These are phyloP conservation scores for Embiotoca jacksoni DNA, from an alignment of 2,113 vertebrate species.

Conservation along the genomic window DNA sequence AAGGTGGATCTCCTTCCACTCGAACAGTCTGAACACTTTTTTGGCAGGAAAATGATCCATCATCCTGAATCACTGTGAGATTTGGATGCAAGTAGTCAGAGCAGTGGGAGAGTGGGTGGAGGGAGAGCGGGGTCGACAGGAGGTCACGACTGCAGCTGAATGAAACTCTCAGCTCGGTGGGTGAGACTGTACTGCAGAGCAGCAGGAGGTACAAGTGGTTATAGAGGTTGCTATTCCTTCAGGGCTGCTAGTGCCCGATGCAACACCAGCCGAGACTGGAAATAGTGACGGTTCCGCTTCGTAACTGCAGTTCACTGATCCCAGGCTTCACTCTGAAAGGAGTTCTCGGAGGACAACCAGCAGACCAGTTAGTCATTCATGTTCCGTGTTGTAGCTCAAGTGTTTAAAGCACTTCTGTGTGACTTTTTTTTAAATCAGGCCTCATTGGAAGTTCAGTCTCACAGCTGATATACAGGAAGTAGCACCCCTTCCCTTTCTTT, in stretches of 20 bases:
- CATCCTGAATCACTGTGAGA: slow-evolving; percentile 46
- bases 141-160: slow-evolving; percentile 54
- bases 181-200: slow-evolving; percentile 27
- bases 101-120: slow-evolving; percentile 26
- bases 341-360: not conserved
- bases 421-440: too few species aligned
- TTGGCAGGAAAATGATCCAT: slow-evolving; percentile 55
- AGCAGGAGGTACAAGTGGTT: slow-evolving; percentile 25
- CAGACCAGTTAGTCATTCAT: not conserved
- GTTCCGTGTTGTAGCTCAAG: too few species aligned
- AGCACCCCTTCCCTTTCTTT: too few species aligned
- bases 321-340: not conserved
- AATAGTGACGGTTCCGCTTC: not conserved
- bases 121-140: slow-evolving; percentile 41
- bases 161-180: slow-evolving; percentile 19
- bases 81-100: slow-evolving; percentile 33
- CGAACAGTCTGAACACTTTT: slow-evolving; percentile 24
- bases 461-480: too few species aligned
- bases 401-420: too few species aligned
- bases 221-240: slow-evolving; percentile 9
- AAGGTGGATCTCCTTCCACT: slow-evolving; percentile 38
- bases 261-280: slow-evolving; percentile 31
- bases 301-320: not conserved
- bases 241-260: slow-evolving; percentile 20
- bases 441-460: too few species aligned